These are phyloP conservation scores for Phrixothrix hirtus DNA, from an alignment of 2,888 invertebrate species.

Conservation along the genomic window DNA sequence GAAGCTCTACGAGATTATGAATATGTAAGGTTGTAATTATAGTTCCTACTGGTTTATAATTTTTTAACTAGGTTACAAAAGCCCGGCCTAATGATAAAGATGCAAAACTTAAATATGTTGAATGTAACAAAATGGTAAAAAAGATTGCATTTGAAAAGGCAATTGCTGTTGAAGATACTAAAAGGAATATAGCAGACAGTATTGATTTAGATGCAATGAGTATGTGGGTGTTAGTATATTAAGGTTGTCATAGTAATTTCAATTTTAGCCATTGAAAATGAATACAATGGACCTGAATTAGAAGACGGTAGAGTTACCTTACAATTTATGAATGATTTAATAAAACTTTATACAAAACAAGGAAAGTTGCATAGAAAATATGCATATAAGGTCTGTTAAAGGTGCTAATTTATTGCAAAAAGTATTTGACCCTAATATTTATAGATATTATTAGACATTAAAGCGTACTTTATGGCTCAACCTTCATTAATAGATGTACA, in stretches of 20 bases:
- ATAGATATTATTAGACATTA: conserved; percentile 90
- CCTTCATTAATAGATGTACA: conserved; percentile 89
- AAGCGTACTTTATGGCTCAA: conserved; percentile 78
- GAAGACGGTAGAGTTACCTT: conserved; percentile 86
- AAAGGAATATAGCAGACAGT: conserved; percentile 83
- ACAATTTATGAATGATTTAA: conserved; percentile 85
- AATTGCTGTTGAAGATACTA: conserved; percentile 89
- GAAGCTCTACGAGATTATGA: conserved; percentile 95
- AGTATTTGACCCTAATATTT: too few relatives aligned
- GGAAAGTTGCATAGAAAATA: conserved; percentile 94
- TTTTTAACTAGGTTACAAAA: conserved; percentile 74
- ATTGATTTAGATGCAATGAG: conserved; percentile 91
- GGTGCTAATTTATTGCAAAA: background rate
- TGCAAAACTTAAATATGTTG: conserved; percentile 87
- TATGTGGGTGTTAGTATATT: conserved; percentile 62
- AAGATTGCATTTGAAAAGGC: conserved; percentile 96
- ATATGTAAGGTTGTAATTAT: conserved; percentile 68
- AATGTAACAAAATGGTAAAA: conserved; percentile 95
- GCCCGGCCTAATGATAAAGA: conserved; percentile 92
- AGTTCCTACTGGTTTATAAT: conserved; percentile 1
- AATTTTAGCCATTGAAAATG: conserved; percentile 85
- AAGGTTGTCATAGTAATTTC: too few relatives aligned
- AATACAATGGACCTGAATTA: conserved; percentile 89
- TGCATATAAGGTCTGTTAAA: conserved; percentile 85
- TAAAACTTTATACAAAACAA: conserved; percentile 88